Percentiles rank a stretch among this genome's conserved stretches.
These are phyloP conservation scores for Ciconia stormi DNA, from an alignment of 2,113 vertebrate species.

Conservation along the genomic window DNA sequence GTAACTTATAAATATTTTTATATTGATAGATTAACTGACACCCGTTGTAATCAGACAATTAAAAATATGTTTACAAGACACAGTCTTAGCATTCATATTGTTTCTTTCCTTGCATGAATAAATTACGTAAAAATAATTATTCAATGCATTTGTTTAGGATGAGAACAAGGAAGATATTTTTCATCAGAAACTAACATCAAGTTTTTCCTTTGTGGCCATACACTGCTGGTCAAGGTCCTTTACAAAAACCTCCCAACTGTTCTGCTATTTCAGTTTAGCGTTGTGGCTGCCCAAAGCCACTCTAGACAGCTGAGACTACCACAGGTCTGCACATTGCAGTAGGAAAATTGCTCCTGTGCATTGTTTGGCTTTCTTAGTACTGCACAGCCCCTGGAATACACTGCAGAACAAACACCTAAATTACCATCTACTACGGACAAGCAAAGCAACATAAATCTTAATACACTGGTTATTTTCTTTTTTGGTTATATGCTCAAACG, in stretches of 20 bases:
- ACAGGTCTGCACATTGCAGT: background rate
- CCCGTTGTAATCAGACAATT: background rate
- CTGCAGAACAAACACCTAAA: background rate
- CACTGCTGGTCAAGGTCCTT: background rate
- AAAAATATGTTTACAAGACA: background rate
- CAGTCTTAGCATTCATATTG: background rate
- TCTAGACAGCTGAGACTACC: background rate
- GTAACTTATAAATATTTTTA: background rate
- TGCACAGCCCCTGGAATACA: background rate
- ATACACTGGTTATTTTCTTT: background rate
- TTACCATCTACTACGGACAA: background rate
- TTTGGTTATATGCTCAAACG: background rate
- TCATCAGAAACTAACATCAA: background rate
- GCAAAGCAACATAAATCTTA: background rate
- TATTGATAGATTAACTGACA: background rate
- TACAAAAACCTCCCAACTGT: background rate
- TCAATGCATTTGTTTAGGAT: background rate
- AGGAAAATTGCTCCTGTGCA: background rate
- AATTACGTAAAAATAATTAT: background rate
- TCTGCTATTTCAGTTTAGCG: background rate
- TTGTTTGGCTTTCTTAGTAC: background rate
- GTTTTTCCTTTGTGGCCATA: background rate
- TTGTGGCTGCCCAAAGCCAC: background rate
- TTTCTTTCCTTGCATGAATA: background rate
- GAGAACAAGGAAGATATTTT: background rate